These are phyloP conservation scores for Trachelus stipa DNA, from an alignment of 2,888 invertebrate genomes.

Conservation along the genomic window DNA sequence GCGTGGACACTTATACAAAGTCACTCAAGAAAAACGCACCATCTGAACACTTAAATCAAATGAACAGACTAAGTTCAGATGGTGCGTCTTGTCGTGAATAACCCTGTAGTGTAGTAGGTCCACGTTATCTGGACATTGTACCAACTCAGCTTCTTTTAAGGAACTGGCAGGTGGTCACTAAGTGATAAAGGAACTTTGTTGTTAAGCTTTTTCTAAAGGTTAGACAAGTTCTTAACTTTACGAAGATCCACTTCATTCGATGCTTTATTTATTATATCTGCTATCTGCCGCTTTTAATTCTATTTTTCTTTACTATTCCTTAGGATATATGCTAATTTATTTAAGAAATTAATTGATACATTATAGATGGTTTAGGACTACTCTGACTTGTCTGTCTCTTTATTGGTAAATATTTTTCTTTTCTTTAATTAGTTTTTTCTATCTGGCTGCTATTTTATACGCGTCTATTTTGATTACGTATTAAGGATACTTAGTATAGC, in stretches of 20 bases:
- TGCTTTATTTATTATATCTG: neutral
- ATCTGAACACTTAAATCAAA: too few relatives aligned
- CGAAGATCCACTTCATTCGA: neutral
- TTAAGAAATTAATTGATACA: neutral
- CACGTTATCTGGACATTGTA: neutral
- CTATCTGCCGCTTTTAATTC: neutral
- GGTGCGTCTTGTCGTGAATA: too few relatives aligned
- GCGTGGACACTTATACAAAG: too few relatives aligned
- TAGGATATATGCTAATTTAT: neutral
- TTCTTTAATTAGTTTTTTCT: too few relatives aligned
- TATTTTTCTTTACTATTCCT: neutral
- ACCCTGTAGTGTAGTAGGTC: neutral
- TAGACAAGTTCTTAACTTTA: neutral
- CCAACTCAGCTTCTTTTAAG: neutral
- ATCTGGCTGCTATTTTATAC: too few relatives aligned
- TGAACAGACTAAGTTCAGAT: too few relatives aligned
- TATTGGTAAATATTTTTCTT: too few relatives aligned
- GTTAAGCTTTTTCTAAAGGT: neutral
- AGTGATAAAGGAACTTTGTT: neutral
- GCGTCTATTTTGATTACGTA: neutral
- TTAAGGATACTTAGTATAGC: neutral
- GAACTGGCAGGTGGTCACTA: neutral
- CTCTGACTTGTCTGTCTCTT: too few relatives aligned
- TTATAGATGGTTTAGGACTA: neutral
- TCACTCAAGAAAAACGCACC: too few relatives aligned